These are phyloP conservation scores for Masnerella sp. DNA, from an alignment of 2,888 invertebrate species.

Conservation along the genomic window DNA sequence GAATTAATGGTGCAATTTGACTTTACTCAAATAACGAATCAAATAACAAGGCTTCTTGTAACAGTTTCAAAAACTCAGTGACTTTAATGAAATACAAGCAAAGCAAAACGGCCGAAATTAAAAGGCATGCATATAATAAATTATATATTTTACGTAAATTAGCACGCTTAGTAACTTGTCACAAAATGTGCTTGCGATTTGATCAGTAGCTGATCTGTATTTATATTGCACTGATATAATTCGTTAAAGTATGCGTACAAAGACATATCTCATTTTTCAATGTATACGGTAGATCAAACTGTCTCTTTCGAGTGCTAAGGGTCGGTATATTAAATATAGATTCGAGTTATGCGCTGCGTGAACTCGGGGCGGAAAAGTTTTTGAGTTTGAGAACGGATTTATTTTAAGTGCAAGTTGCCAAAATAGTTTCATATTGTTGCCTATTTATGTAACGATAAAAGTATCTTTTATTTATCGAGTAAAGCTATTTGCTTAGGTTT, in stretches of 20 bases:
- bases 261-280: conserved; percentile 51
- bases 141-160: conserved; percentile 44
- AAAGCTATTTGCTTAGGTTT: no score
- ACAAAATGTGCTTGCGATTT: conserved; percentile 38
- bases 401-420: conserved; percentile 64
- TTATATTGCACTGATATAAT: conserved; percentile 40
- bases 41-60: conserved; percentile 9
- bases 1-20: conserved; percentile 24
- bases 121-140: conserved; percentile 8
- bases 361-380: conserved; percentile 44
- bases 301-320: conserved; percentile 22
- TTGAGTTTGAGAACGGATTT: conserved; percentile 18
- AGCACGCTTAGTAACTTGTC: conserved; percentile 44
- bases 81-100: no score
- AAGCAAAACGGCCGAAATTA: conserved; percentile 16
- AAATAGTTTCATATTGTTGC: conserved; percentile 48
- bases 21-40: conserved; percentile 30
- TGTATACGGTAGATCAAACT: conserved; percentile 51
- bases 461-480: not conserved
- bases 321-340: conserved; percentile 70
- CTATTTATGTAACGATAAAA: not conserved
- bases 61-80: no score
- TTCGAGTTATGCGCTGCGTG: conserved; percentile 63
- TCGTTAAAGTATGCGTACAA: conserved; percentile 40
- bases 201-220: conserved; percentile 23